These are phyloP conservation scores for Parambassis ranga DNA, from an alignment of 2,797 vertebrate species.

Conservation along the genomic window DNA sequence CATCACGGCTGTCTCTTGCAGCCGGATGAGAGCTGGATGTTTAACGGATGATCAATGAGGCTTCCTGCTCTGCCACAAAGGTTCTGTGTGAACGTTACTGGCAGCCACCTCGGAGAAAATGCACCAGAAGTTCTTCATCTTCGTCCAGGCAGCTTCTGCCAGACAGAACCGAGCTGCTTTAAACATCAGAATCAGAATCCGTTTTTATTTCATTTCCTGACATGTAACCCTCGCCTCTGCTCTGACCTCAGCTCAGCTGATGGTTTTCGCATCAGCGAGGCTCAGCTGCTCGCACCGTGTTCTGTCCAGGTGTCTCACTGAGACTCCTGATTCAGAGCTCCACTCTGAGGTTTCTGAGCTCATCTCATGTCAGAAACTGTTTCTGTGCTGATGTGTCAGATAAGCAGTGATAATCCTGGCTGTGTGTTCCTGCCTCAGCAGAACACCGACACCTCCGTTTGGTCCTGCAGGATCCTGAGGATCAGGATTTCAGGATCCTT, in stretches of 20 bases:
- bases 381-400: background rate
- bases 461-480: slow-evolving; percentile 2
- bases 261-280: background rate
- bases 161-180: slow-evolving; percentile 41
- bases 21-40: background rate
- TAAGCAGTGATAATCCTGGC: background rate
- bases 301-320: background rate
- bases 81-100: background rate
- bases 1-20: background rate
- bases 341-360: too few species aligned
- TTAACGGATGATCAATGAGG: background rate
- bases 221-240: background rate
- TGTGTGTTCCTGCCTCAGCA: background rate
- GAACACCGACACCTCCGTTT: background rate
- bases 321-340: background rate
- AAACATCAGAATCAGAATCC: slow-evolving; percentile 23
- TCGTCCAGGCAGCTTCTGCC: background rate
- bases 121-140: background rate
- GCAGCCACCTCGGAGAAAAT: background rate
- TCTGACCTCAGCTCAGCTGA: background rate
- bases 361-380: too few species aligned
- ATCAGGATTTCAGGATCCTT: background rate
- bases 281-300: background rate
- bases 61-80: background rate
- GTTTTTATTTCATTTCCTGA: slow-evolving; percentile 11